Percentiles rank a stretch among this genome's conserved stretches.
Evolutionary conservation across 2,113 vertebrate genomes (phyloP).

Genomic region (Manacus vitellinus): DNA sequence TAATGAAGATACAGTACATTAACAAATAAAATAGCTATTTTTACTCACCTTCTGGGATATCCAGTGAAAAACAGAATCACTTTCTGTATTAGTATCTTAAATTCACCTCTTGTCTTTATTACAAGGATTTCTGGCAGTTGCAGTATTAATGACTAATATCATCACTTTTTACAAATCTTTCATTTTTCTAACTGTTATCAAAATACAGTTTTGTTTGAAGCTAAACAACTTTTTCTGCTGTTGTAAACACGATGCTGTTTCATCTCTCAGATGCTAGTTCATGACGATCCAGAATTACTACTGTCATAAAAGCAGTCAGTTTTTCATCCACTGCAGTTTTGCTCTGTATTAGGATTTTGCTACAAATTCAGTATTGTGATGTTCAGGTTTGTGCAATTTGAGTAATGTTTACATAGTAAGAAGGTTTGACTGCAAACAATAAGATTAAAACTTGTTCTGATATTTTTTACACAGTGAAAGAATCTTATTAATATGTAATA

Average conservation of each 20-base stretch:
- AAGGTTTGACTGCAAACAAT: neutral
- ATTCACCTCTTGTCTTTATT: neutral
- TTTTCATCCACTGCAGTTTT: neutral
- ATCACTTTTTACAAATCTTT: neutral
- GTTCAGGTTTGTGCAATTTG: neutral
- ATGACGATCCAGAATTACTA: neutral
- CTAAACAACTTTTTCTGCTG: neutral
- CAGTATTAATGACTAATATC: neutral
- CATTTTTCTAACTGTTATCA: neutral
- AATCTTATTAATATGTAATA: neutral
- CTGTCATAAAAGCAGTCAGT: neutral
- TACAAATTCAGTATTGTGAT: neutral
- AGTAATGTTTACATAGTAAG: neutral
- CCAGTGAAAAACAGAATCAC: fast-evolving
- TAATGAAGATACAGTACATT: neutral
- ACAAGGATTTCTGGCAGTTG: neutral
- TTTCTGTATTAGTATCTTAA: neutral
- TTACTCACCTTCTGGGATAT: neutral
- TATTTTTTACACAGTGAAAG: neutral
- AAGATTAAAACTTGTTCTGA: neutral
- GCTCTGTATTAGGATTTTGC: neutral
- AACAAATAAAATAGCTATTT: neutral
- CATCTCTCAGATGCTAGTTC: neutral
- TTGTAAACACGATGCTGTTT: neutral
- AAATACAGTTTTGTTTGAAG: neutral